These are phyloP conservation scores for Acrocephalus kingi DNA, from an alignment of 2,113 vertebrate genomes.

Conservation along the genomic window DNA sequence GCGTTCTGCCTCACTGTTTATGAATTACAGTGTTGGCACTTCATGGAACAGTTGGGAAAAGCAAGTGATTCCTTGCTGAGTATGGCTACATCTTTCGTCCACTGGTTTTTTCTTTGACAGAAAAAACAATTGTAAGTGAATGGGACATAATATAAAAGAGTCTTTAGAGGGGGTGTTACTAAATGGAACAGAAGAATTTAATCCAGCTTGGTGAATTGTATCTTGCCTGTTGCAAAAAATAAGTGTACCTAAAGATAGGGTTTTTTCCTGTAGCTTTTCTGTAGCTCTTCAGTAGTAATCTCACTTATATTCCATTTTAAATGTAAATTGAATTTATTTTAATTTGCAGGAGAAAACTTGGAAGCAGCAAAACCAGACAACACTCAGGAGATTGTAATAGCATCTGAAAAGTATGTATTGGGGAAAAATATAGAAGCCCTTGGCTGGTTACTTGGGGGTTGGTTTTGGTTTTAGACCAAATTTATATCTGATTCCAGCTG, in stretches of 20 bases:
- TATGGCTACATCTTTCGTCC: not conserved
- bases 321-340: not conserved
- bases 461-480: not conserved
- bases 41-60: not conserved
- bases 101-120: not conserved
- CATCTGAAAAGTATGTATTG: slow-evolving; percentile 73
- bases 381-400: slow-evolving; percentile 24
- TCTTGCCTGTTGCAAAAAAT: not conserved
- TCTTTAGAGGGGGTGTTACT: not conserved
- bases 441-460: not conserved
- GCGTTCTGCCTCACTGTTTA: not conserved
- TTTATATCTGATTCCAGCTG: not conserved
- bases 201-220: not conserved
- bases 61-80: not conserved
- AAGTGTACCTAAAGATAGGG: not conserved
- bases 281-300: not conserved
- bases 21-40: not conserved
- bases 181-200: not conserved
- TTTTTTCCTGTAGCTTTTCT: not conserved
- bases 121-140: not conserved
- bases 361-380: slow-evolving; percentile 21
- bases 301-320: not conserved
- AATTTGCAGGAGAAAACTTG: slow-evolving; percentile 37
- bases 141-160: not conserved
- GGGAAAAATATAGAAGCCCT: not conserved